Base-by-base conservation (phyloP, 1,140 invertebrate genomes). In the Centruroides sculpturatus region DNA sequence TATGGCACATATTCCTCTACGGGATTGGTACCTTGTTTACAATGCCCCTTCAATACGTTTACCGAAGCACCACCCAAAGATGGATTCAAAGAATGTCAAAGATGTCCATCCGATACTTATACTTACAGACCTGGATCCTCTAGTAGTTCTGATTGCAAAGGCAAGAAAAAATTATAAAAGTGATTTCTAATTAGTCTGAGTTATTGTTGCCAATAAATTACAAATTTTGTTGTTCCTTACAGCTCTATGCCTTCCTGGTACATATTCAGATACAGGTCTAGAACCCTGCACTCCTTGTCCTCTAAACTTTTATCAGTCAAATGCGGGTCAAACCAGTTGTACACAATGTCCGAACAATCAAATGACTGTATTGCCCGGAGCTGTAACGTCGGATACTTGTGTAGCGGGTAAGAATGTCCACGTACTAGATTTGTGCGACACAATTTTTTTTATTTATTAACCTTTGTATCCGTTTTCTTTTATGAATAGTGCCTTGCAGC, bases 251-350 rank as follows among this genome's bases (percentile, higher is more conserved):
- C 76, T 82, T 13, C 81, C 90, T 0, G 96, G 96, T 62, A 84
- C 83, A 69, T 98, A 98, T 70, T 98, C 93, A 0, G 85, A 87
- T 48, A 96, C 92, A 11, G 95, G 96, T 5, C 73, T 99, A 10
- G 85, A 92, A 5, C 94, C 95, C 0, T 99, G 96, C 73, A 88
- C 91, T 13, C 81, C 86, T 46, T 99, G 96, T 71, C 95, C 96
- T 0, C 78, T 81, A 60, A 88, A 97, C 71, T 94, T 92, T 74
- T 96, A 88, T 72, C 92, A 97, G 74, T 81, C 87, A 6, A 74
- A 83, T 51, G 76, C 85, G 57, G 91, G 92, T 4, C 83, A 87
- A 67, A 87, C 81, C 3, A 80, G 82, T 35, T 97, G 93, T 71
- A 79, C 82, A 64, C 89, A 93, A 71, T 97, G 93, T 72, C 82